Evolutionary conservation across 2,797 vertebrate species (phyloP).

Genomic region (Valencia hispanica): DNA sequence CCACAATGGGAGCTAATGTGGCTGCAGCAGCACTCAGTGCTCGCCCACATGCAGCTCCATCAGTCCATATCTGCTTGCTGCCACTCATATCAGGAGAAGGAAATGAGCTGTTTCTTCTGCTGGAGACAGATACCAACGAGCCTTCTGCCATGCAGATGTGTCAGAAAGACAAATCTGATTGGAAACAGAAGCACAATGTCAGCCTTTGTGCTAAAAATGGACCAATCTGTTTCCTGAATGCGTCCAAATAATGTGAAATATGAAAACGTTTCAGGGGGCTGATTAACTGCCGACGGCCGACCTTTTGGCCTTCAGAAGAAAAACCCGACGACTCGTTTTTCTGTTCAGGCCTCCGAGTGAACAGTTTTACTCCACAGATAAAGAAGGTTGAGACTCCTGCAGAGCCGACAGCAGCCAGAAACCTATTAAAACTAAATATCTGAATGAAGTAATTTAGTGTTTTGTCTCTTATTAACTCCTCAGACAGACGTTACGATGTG

Average conservation of each 20-base stretch:
- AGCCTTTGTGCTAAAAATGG: constrained; percentile 36
- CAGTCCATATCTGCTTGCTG: constrained; percentile 56
- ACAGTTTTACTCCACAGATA: background rate
- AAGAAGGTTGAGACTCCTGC: background rate
- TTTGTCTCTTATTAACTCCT: constrained; percentile 1
- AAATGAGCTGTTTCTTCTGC: constrained; percentile 55
- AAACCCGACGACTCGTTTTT: constrained; percentile 1
- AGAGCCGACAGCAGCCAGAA: background rate
- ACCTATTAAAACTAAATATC: background rate
- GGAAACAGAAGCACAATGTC: constrained; percentile 23
- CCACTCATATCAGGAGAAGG: constrained; percentile 62
- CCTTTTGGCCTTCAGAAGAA: constrained; percentile 13
- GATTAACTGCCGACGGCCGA: background rate
- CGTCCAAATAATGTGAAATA: constrained; percentile 42
- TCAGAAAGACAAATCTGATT: constrained; percentile 46
- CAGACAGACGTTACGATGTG: background rate
- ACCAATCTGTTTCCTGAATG: constrained; percentile 45
- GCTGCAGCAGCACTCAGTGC: constrained; percentile 48
- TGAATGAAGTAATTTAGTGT: background rate
- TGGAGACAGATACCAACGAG: constrained; percentile 15
- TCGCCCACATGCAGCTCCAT: constrained; percentile 61
- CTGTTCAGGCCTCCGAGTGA: background rate
- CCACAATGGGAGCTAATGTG: constrained; percentile 68
- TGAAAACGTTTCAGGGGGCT: constrained; percentile 20
- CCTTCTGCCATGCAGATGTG: constrained; percentile 29